These are phyloP conservation scores for Operophtera brumata DNA, from an alignment of 2,888 invertebrate species.

Conservation along the genomic window DNA sequence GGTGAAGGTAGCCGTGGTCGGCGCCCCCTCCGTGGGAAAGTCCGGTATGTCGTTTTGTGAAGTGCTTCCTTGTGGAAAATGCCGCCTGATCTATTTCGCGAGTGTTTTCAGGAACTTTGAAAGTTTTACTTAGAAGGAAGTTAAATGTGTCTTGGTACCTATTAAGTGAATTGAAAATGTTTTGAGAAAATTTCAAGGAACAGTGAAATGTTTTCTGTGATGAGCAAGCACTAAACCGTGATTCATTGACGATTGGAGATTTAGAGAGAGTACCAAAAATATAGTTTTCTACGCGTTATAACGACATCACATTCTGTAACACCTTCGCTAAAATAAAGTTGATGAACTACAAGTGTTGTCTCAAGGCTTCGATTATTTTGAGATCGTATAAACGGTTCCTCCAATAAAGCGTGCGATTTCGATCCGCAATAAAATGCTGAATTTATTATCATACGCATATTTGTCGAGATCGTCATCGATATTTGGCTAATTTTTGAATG, in stretches of 20 bases:
- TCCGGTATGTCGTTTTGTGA: slow-evolving; percentile 85
- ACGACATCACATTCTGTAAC: slow-evolving; percentile 23
- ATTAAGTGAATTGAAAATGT: no score
- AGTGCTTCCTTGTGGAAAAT: slow-evolving; percentile 5
- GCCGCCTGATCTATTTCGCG: slow-evolving; percentile 1
- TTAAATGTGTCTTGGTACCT: no score
- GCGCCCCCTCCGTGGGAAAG: slow-evolving; percentile 94
- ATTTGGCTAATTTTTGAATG: slow-evolving; percentile 4
- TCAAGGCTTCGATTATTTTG: slow-evolving; percentile 43
- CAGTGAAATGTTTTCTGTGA: no score
- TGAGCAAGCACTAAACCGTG: no score
- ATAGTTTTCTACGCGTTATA: slow-evolving; percentile 1
- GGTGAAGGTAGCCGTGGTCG: slow-evolving; percentile 94
- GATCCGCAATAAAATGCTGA: slow-evolving; percentile 36
- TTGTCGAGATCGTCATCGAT: slow-evolving; percentile 16
- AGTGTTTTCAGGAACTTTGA: background rate
- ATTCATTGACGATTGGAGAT: no score
- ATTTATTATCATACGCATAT: slow-evolving; percentile 35
- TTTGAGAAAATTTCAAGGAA: no score
- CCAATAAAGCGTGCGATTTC: slow-evolving; percentile 34
- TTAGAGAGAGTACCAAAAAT: background rate
- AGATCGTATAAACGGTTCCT: slow-evolving; percentile 31
- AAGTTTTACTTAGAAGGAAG: background rate
- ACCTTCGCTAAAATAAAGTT: slow-evolving; percentile 38
- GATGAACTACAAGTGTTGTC: slow-evolving; percentile 39